These are phyloP conservation scores for Balanococcus diminutus DNA, from an alignment of 2,888 invertebrate genomes.

Conservation along the genomic window DNA sequence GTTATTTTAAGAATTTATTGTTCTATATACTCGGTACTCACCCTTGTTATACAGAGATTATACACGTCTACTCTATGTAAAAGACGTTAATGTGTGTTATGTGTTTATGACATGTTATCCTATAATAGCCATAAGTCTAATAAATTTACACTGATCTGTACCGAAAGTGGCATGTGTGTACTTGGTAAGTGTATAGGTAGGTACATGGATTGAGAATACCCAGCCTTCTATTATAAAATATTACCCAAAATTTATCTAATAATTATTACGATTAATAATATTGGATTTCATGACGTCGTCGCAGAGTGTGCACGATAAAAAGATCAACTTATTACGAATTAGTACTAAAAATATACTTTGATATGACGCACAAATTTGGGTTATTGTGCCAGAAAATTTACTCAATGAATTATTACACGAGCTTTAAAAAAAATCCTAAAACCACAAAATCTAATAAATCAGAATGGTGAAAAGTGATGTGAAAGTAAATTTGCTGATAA, in stretches of 20 bases:
- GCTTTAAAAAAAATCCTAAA: neutral
- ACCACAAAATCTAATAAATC: too few species aligned
- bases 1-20: conserved; percentile 49
- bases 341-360: conserved; percentile 3
- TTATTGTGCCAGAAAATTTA: conserved; percentile 14
- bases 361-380: neutral
- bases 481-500: too few species aligned
- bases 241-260: neutral
- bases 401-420: neutral
- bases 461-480: too few species aligned
- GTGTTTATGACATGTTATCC: neutral
- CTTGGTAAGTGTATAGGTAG: too few species aligned
- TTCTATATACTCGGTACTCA: neutral
- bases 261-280: neutral
- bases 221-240: neutral
- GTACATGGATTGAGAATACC: neutral
- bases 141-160: neutral
- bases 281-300: neutral
- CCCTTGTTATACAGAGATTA: conserved; percentile 15
- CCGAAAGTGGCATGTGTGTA: too few species aligned
- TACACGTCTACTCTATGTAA: neutral
- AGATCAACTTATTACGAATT: neutral
- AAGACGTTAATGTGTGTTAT: neutral
- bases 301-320: neutral
- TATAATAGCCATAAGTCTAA: neutral